phyloP scores from a whole-genome alignment of 2,797 vertebrate species.

The Helicolenus hilgendorfi region DNA sequence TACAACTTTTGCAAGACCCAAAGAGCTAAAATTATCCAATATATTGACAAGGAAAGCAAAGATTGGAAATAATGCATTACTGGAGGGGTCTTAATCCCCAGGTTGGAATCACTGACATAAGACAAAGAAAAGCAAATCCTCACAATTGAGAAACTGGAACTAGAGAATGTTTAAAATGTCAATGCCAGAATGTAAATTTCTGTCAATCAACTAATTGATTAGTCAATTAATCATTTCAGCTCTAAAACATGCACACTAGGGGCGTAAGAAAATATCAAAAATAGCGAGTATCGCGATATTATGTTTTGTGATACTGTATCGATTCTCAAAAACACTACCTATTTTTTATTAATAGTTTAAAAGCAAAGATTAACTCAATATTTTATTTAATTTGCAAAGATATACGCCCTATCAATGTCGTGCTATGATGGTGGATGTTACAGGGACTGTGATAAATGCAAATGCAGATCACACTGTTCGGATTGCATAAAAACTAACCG shows the following conservation, averaged over 20 bases:
- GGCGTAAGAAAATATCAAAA: too few relatives aligned
- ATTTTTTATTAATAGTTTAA: too few relatives aligned
- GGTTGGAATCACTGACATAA: background rate
- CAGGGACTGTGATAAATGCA: too few relatives aligned
- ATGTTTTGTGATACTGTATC: too few relatives aligned
- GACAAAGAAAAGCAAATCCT: background rate
- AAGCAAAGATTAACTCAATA: too few relatives aligned
- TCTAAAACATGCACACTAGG: background rate
- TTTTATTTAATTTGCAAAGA: too few relatives aligned
- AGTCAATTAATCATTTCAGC: background rate
- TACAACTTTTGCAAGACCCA: background rate
- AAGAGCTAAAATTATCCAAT: background rate
- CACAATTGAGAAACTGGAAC: background rate
- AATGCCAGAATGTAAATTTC: background rate
- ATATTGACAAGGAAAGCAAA: background rate
- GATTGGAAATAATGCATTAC: background rate
- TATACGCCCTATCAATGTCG: too few relatives aligned
- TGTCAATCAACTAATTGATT: background rate
- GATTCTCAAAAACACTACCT: too few relatives aligned
- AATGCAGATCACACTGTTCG: too few relatives aligned
- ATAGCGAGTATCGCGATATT: too few relatives aligned
- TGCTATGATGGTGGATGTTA: too few relatives aligned
- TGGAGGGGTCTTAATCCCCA: background rate
- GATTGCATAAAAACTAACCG: too few relatives aligned
- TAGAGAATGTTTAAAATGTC: background rate